A percentile compares a stretch with the other conserved stretches of the same genome.
These are phyloP conservation scores for Onchidella celtica DNA, from an alignment of 2,888 invertebrate genomes.

Conservation along the genomic window DNA sequence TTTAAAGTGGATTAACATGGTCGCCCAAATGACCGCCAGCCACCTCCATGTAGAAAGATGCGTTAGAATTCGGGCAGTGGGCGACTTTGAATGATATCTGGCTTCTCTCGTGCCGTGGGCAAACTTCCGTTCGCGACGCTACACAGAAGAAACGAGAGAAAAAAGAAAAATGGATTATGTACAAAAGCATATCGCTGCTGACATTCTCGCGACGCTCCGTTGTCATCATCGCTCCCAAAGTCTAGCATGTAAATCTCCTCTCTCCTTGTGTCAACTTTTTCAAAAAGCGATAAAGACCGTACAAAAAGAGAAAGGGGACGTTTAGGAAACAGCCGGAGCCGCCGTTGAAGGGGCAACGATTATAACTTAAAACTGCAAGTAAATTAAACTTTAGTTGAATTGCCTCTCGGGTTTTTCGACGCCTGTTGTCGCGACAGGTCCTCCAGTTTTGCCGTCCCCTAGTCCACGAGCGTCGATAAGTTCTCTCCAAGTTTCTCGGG, in stretches of 20 bases:
- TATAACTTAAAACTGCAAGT: not conserved
- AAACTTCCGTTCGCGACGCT: too few species aligned
- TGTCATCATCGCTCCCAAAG: not conserved
- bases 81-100: too few species aligned
- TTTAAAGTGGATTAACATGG: not conserved
- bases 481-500: not conserved
- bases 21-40: not conserved
- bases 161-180: too few species aligned
- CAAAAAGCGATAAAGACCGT: too few species aligned
- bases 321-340: not conserved
- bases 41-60: too few species aligned
- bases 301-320: not conserved
- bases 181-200: too few species aligned
- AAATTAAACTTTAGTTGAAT: not conserved
- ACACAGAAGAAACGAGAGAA: too few species aligned
- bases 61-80: too few species aligned
- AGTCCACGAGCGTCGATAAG: not conserved
- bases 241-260: not conserved
- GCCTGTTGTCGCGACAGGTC: not conserved
- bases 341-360: not conserved
- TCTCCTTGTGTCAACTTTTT: not conserved
- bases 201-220: not conserved
- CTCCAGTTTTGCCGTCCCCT: not conserved
- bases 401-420: not conserved
- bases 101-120: too few species aligned